Evolutionary conservation across 2,888 invertebrate genomes (phyloP).

Genomic region (Agelastica alni): DNA sequence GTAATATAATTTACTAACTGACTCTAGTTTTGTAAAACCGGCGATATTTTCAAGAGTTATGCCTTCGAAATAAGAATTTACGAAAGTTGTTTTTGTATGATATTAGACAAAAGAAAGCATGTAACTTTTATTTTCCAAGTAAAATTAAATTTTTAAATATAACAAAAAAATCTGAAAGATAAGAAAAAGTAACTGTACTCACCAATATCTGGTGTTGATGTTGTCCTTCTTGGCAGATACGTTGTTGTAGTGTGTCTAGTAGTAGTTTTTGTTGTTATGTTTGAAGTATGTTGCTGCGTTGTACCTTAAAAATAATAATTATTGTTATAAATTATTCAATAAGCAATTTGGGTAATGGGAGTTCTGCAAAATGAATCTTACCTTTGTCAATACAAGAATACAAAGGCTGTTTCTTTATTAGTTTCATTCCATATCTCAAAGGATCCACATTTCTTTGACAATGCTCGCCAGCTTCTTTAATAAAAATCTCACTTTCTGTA

Average conservation of each 20-base stretch:
- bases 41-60: too few relatives aligned
- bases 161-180: too few relatives aligned
- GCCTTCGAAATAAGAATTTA: too few relatives aligned
- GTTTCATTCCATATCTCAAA: conserved; percentile 64
- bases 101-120: too few relatives aligned
- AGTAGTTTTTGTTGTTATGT: conserved; percentile 20
- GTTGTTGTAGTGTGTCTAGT: conserved; percentile 23
- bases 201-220: conserved; percentile 34
- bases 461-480: conserved; percentile 69
- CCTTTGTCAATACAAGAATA: conserved; percentile 47
- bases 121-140: too few relatives aligned
- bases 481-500: conserved; percentile 64
- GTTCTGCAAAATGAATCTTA: too few relatives aligned
- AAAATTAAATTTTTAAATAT: too few relatives aligned
- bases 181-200: conserved; percentile 24
- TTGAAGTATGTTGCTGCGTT: conserved; percentile 22
- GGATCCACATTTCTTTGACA: conserved; percentile 66
- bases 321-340: background rate
- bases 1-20: too few relatives aligned
- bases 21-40: too few relatives aligned
- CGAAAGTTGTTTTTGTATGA: too few relatives aligned
- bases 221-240: conserved; percentile 29
- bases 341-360: too few relatives aligned
- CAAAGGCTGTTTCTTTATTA: conserved; percentile 56
- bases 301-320: conserved; percentile 20